Percentiles rank a stretch among this genome's conserved stretches.
These are phyloP conservation scores for Neosalanx taihuensis DNA, from an alignment of 2,797 vertebrate species.

Conservation along the genomic window DNA sequence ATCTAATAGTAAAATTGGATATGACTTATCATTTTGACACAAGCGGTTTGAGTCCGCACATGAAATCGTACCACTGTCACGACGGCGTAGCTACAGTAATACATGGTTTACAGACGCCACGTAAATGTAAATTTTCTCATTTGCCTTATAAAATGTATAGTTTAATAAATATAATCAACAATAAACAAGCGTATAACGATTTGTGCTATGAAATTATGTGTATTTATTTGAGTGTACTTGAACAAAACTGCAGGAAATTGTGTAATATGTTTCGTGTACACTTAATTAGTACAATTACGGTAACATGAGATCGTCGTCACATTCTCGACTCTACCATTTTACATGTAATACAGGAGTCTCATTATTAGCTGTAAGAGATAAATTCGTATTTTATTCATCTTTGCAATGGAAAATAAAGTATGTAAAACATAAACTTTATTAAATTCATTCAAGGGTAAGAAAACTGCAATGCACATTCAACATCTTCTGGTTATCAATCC, in stretches of 20 bases:
- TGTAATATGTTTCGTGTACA: background rate
- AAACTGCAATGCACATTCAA: background rate
- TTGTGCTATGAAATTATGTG: no score
- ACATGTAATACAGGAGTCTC: background rate
- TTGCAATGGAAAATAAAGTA: no score
- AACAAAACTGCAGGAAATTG: background rate
- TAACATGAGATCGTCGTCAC: constrained; percentile 36
- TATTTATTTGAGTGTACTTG: no score
- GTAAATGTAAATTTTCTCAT: background rate
- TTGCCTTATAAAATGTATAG: background rate
- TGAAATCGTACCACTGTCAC: background rate
- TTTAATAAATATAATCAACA: background rate
- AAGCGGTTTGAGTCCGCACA: background rate
- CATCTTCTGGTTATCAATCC: no score
- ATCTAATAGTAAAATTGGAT: background rate
- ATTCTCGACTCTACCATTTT: constrained; percentile 34
- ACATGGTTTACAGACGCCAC: background rate
- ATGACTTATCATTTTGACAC: background rate
- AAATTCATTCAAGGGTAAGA: background rate
- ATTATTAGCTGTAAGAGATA: background rate
- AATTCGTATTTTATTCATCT: background rate
- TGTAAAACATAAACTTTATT: no score
- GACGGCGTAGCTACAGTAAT: background rate
- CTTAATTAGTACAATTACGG: constrained; percentile 22
- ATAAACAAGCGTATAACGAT: background rate